A percentile compares a stretch with the other conserved stretches of the same genome.
Evolutionary conservation across 64 coral and sea anemone species (phyloP).

Genomic region (Montipora efflorescens): DNA sequence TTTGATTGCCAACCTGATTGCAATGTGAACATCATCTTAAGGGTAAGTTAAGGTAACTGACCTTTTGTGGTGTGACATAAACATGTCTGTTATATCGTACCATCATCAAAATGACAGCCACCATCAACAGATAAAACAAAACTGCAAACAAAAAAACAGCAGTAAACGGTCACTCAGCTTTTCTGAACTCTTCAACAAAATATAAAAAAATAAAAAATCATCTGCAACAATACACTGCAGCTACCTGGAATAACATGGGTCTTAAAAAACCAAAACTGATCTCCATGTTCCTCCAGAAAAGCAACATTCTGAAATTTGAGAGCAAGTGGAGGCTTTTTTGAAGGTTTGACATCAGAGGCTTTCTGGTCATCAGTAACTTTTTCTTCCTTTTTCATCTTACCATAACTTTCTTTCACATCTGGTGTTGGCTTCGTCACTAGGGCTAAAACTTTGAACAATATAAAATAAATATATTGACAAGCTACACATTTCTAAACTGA

Average conservation of each 20-base stretch:
- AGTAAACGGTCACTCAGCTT: not conserved
- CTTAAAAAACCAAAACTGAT: conserved; percentile 90
- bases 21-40: too few relatives aligned
- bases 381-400: conserved; percentile 88
- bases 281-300: conserved; percentile 85
- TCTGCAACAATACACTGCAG: not conserved
- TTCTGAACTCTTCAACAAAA: not conserved
- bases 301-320: conserved; percentile 79
- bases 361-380: conserved; percentile 47
- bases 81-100: conserved; percentile 66
- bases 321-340: conserved; percentile 4
- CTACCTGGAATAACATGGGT: conserved; percentile 97
- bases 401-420: conserved; percentile 60
- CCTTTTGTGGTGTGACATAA: conserved; percentile 74
- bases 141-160: conserved; percentile 36
- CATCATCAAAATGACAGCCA: conserved; percentile 59
- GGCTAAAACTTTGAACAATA: conserved; percentile 24
- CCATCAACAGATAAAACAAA: conserved; percentile 64
- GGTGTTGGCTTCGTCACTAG: conserved; percentile 61
- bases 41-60: not conserved
- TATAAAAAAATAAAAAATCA: not conserved
- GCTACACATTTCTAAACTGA: not conserved
- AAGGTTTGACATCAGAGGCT: not conserved
- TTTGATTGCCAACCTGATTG: too few relatives aligned
- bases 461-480: not conserved